phyloP scores from a whole-genome alignment of 2,797 vertebrate genomes.

The Rhinichthys osculus region DNA sequence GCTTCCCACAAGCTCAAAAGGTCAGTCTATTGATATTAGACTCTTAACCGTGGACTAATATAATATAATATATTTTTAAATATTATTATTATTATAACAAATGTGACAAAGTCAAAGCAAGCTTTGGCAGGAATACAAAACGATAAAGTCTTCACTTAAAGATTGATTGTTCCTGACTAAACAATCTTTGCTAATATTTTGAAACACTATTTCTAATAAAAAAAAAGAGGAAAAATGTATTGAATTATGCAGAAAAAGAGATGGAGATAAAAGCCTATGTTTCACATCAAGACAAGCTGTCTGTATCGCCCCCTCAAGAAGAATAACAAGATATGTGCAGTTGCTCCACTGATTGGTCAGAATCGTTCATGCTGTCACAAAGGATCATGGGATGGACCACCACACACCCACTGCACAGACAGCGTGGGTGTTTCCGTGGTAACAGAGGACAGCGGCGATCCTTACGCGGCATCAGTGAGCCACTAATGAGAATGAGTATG shows the following conservation, averaged over 20 bases:
- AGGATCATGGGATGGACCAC: slow-evolving; percentile 53
- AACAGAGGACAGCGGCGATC: slow-evolving; percentile 46
- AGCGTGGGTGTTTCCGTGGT: slow-evolving; percentile 60
- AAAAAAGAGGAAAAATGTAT: background rate
- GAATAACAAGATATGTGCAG: slow-evolving; percentile 34
- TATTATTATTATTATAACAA: background rate
- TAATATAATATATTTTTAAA: background rate
- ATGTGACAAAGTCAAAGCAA: background rate
- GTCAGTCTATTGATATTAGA: background rate
- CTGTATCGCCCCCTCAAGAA: slow-evolving; percentile 36
- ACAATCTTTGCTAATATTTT: background rate
- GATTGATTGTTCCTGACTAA: background rate
- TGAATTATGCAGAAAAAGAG: slow-evolving; percentile 26
- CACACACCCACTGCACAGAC: slow-evolving; percentile 66
- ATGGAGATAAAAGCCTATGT: slow-evolving; percentile 38
- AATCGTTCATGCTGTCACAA: slow-evolving; percentile 48
- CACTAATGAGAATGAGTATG: slow-evolving; percentile 43
- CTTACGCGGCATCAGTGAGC: slow-evolving; percentile 31
- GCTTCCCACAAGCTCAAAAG: background rate
- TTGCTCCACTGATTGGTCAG: slow-evolving; percentile 43
- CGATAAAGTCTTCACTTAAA: background rate
- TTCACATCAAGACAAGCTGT: slow-evolving; percentile 40
- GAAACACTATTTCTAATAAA: background rate
- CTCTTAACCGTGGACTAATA: background rate
- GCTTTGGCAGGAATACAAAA: background rate